Evolutionary conservation across 1,140 invertebrate species (phyloP).

Genomic region (Sarcophaga peregrina): DNA sequence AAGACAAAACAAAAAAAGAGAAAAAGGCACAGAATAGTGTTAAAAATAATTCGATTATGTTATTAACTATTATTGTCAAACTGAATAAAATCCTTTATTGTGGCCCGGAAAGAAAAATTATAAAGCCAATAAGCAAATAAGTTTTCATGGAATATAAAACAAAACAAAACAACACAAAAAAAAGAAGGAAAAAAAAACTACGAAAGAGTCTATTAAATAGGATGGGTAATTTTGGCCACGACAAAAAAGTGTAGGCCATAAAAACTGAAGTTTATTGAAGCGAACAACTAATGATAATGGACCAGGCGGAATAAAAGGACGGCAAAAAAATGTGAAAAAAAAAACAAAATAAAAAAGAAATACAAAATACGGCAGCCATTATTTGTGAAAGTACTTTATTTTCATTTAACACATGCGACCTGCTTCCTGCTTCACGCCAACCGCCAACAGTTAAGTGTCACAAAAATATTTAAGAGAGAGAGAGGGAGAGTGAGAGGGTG

Average conservation of each 20-base stretch:
- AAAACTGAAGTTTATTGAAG: slow-evolving; percentile 28
- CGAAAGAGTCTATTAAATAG: too few species aligned
- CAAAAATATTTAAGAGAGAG: not conserved
- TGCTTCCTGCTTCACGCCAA: not conserved
- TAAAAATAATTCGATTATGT: slow-evolving; percentile 10
- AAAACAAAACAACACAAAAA: too few species aligned
- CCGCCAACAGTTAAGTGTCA: too few species aligned
- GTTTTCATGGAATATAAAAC: not conserved
- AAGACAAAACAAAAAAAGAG: too few species aligned
- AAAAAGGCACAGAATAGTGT: not conserved
- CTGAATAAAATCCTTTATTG: not conserved
- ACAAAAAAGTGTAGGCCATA: not conserved
- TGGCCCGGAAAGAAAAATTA: not conserved
- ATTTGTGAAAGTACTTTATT: slow-evolving; percentile 40
- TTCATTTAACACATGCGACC: slow-evolving; percentile 39
- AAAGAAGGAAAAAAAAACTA: too few species aligned
- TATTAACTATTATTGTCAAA: slow-evolving; percentile 16
- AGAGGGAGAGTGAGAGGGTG: not conserved
- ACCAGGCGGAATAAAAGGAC: slow-evolving; percentile 23
- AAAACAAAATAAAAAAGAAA: too few species aligned
- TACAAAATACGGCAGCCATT: not conserved
- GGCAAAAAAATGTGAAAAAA: not conserved
- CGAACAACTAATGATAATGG: slow-evolving; percentile 36
- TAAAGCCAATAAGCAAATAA: slow-evolving; percentile 2
- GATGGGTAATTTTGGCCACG: too few species aligned